Conservation (phyloP, 2,888 invertebrate species). For the Epirrita christyi region DNA sequence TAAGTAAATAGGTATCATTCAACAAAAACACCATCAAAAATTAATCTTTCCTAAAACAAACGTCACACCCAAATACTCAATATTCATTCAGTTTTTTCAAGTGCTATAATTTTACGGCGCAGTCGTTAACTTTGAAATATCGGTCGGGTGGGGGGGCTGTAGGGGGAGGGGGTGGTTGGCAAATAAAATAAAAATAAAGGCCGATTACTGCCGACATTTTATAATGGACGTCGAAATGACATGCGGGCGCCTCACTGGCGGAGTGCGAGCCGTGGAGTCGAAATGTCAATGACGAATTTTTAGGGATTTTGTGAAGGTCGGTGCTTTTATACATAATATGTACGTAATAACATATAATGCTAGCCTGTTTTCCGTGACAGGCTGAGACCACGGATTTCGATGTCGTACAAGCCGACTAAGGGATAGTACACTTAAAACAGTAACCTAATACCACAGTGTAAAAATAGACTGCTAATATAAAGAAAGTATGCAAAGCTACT, state of each 20-base stretch:
- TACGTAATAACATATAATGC: no score
- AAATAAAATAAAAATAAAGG: conserved; percentile 84
- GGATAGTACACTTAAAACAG: no score
- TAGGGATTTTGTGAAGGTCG: conserved; percentile 19
- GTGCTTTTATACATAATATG: no score
- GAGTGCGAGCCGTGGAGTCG: conserved; percentile 30
- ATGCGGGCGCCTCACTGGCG: conserved; percentile 78
- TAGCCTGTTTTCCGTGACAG: no score
- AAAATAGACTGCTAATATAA: no score
- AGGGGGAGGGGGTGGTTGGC: conserved; percentile 60
- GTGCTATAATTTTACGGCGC: conserved; percentile 78
- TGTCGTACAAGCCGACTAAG: no score
- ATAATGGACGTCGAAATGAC: conserved; percentile 81
- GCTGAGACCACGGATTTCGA: no score
- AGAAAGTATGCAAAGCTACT: no score
- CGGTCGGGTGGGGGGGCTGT: conserved; percentile 58
- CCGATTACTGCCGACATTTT: conserved; percentile 82
- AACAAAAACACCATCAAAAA: conserved; percentile 9
- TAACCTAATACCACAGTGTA: no score
- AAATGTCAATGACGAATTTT: conserved; percentile 46
- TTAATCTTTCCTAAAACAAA: conserved; percentile 40
- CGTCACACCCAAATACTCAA: conserved; percentile 57
- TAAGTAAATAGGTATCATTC: no score
- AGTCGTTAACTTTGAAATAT: conserved; percentile 84
- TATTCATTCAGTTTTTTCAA: conserved; percentile 71